Base-by-base conservation (phyloP, 2,888 invertebrate genomes). In the Hypercompe scribonia region DNA sequence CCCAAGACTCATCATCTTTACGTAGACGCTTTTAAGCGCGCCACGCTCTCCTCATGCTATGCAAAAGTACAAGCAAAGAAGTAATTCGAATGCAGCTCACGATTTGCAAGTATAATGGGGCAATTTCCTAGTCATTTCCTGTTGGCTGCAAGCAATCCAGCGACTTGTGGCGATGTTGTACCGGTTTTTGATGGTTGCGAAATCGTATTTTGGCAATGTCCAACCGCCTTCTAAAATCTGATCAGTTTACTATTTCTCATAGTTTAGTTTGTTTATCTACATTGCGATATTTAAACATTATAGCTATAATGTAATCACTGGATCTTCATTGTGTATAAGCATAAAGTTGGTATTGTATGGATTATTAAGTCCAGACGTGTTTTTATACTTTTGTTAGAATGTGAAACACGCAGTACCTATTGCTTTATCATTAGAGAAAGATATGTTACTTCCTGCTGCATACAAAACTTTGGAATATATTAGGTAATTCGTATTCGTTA, bases 121-220 rank as follows among this genome's bases (percentile, higher is more conserved):
- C 94, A 94, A 94, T 94, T 94, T 94, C 94, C 94, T 89, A 88
- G 91, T 93, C 92, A 93, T 94, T 94, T 94, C 94, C 93, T 91
- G 87, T 89, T 87, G 88, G 90, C 90, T 92, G 93, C 92, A 89
- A 90, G 91, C 91, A 90, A 91, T 91, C 91, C 91, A 88, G 88
- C 91, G 90, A 92, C 93, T 94, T 93, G 94, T 86, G 94, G 92
- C 86, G 83, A 82, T 69, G 81, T 77, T 77, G 75, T 77, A 77
- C 78, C 82, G 81, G 86, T 87, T 88, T 89, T 89, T 89, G 90
- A 87, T 84, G 83, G 83, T 81, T 71, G 79, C 82, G 83, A 83
- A 83, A 85, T 84, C 81, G 81, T 83, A 80, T 88, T 89, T 88
- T 84, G 85, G 89, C 89, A 90, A 86, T 86, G 83, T 84, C 82